A percentile compares a stretch with the other conserved stretches of the same genome.
Evolutionary conservation across 2,888 invertebrate species (phyloP).

Genomic region (Pristionchus exspectatus): DNA sequence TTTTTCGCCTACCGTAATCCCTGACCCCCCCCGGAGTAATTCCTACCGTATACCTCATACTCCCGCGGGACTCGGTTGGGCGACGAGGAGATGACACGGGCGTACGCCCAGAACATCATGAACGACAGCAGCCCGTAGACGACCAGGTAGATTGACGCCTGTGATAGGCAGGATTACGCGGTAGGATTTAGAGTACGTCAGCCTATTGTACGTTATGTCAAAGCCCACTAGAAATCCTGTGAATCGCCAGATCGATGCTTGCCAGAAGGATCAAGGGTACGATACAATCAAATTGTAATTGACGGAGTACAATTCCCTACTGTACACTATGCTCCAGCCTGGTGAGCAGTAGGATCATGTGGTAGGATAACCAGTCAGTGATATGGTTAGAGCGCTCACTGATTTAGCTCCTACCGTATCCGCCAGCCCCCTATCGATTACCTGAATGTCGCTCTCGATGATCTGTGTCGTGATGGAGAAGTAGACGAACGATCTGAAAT

Average conservation of each 20-base stretch:
- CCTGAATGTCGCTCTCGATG: slow-evolving; percentile 15
- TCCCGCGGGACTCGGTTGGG: slow-evolving; percentile 1
- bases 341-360: too few species aligned
- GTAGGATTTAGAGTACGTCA: not conserved
- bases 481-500: slow-evolving; percentile 28
- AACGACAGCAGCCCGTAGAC: slow-evolving; percentile 36
- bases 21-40: not conserved
- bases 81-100: not conserved
- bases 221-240: too few species aligned
- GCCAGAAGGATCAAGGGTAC: too few species aligned
- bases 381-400: not conserved
- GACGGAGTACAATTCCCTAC: too few species aligned
- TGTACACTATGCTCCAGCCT: too few species aligned
- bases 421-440: not conserved
- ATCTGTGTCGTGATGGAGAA: not conserved
- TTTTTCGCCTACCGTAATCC: not conserved
- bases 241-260: too few species aligned
- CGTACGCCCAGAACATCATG: slow-evolving; percentile 48
- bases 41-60: slow-evolving; percentile 30
- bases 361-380: too few species aligned
- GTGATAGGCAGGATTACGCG: not conserved
- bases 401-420: too few species aligned
- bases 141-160: slow-evolving; percentile 37
- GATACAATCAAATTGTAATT: too few species aligned
- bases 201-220: too few species aligned